Conservation (phyloP, 2,888 invertebrate genomes). For the Xestia xanthographa region DNA sequence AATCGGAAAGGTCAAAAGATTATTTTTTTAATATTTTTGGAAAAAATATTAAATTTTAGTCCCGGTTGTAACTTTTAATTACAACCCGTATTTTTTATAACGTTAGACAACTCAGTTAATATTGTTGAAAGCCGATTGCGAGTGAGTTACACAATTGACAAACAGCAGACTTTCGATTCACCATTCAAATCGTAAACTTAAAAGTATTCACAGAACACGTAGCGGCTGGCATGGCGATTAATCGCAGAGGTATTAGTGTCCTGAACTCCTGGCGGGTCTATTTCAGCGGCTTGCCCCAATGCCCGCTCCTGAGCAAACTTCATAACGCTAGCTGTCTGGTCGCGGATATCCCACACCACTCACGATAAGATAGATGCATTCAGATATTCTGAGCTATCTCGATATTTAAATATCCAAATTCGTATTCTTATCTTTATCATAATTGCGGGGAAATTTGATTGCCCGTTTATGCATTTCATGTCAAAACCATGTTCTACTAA, state of each 20-base stretch:
- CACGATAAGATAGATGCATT: conserved; percentile 41
- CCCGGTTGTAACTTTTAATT: too few relatives aligned
- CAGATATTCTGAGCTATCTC: conserved; percentile 8
- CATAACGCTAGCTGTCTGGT: conserved; percentile 56
- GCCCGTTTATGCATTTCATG: too few relatives aligned
- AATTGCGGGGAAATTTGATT: too few relatives aligned
- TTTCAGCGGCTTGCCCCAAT: conserved; percentile 27
- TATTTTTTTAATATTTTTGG: not conserved
- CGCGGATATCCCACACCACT: conserved; percentile 23
- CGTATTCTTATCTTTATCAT: too few relatives aligned
- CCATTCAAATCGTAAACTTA: not conserved
- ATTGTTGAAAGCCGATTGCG: not conserved
- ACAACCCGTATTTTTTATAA: not conserved
- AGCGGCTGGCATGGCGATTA: conserved; percentile 31
- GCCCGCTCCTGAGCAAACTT: conserved; percentile 61
- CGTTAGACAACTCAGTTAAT: not conserved
- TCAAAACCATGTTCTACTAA: too few relatives aligned
- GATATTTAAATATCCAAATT: not conserved
- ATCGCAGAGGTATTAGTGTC: conserved; percentile 49
- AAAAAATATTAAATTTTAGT: too few relatives aligned
- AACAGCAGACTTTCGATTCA: not conserved
- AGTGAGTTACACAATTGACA: not conserved
- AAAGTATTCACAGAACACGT: conserved; percentile 4
- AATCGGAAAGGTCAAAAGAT: not conserved
- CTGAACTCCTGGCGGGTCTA: conserved; percentile 52